These are phyloP conservation scores for Podiceps cristatus DNA, from an alignment of 2,113 vertebrate species.

Conservation along the genomic window DNA sequence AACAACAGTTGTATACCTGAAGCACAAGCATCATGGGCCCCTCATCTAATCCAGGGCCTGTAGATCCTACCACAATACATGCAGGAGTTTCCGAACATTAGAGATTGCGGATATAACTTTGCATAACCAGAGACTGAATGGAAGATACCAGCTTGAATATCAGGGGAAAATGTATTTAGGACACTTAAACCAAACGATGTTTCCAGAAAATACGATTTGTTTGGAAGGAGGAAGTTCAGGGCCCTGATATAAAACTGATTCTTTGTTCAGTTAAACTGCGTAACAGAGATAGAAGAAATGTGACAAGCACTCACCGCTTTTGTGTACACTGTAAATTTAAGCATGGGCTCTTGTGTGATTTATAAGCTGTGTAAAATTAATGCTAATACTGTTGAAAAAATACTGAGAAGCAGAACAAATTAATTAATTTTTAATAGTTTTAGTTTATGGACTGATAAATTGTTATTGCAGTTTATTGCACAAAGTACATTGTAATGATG, in stretches of 20 bases:
- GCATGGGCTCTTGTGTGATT: background rate
- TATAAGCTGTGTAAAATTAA: conserved; percentile 14
- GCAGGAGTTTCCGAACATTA: background rate
- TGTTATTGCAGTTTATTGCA: background rate
- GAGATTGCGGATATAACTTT: background rate
- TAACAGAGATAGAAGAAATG: background rate
- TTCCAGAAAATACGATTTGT: background rate
- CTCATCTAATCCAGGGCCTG: background rate
- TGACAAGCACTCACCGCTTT: background rate
- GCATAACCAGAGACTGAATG: background rate
- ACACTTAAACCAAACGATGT: background rate
- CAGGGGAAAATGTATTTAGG: background rate
- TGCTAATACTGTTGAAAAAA: background rate
- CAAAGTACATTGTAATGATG: background rate
- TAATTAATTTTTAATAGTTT: conserved; percentile 32
- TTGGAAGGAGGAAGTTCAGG: background rate
- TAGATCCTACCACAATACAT: background rate
- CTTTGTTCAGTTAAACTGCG: background rate
- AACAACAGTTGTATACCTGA: background rate
- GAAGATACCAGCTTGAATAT: background rate
- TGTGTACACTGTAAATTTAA: background rate
- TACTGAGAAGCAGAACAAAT: background rate
- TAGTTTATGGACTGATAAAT: conserved; percentile 30
- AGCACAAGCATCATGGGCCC: background rate
- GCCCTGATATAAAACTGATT: background rate